Conservation (phyloP, 2,797 vertebrate genomes). For the Menidia menidia region DNA sequence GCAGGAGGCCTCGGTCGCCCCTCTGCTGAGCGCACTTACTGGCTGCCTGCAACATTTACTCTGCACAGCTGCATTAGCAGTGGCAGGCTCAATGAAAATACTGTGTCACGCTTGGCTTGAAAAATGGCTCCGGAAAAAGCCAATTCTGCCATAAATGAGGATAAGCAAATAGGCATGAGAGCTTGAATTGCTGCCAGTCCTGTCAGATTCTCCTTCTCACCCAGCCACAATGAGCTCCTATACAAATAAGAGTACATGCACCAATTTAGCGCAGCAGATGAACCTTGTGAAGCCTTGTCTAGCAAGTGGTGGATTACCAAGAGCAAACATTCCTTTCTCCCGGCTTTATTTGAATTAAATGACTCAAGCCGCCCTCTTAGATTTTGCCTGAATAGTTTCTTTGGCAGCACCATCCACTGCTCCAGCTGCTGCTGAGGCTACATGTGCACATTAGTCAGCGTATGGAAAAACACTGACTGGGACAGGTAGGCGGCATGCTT, state of each 20-base stretch:
- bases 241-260: slow-evolving; percentile 80
- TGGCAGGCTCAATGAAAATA: slow-evolving; percentile 76
- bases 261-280: slow-evolving; percentile 80
- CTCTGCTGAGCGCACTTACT: slow-evolving; percentile 46
- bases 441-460: slow-evolving; percentile 65
- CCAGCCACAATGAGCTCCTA: slow-evolving; percentile 79
- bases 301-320: slow-evolving; percentile 79
- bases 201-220: slow-evolving; percentile 65
- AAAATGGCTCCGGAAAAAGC: slow-evolving; percentile 78
- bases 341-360: slow-evolving; percentile 78
- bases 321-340: slow-evolving; percentile 80
- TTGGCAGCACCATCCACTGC: slow-evolving; percentile 56
- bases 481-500: slow-evolving; percentile 77
- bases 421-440: slow-evolving; percentile 49
- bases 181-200: slow-evolving; percentile 79
- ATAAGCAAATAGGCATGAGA: slow-evolving; percentile 82
- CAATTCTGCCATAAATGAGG: slow-evolving; percentile 80
- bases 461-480: slow-evolving; percentile 72
- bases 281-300: slow-evolving; percentile 76
- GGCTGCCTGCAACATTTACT: slow-evolving; percentile 60
- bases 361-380: slow-evolving; percentile 75
- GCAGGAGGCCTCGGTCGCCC: slow-evolving; percentile 46
- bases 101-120: slow-evolving; percentile 72
- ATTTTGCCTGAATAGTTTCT: slow-evolving; percentile 73
- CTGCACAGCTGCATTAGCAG: slow-evolving; percentile 69